Conservation (phyloP, 2,888 invertebrate genomes). For the Aphidoletes aphidimyza region DNA sequence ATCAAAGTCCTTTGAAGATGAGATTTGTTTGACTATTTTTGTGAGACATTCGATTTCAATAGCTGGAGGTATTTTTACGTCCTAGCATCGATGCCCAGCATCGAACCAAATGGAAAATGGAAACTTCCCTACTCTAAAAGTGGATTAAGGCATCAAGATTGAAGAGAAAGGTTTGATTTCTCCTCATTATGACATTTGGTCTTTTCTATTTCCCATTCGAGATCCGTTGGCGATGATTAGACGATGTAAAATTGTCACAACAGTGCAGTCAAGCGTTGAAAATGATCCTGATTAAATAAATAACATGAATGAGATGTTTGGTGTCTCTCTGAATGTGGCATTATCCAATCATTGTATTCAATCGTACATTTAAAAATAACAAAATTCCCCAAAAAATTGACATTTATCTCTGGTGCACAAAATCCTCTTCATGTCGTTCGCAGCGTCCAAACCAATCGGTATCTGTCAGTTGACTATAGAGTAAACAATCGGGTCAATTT, state of each 20-base stretch:
- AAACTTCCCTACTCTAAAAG: too few relatives aligned
- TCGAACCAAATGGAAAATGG: too few relatives aligned
- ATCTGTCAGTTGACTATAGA: not conserved
- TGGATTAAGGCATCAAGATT: not conserved
- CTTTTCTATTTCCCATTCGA: not conserved
- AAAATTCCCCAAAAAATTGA: not conserved
- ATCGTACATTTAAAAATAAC: too few relatives aligned
- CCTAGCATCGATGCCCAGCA: too few relatives aligned
- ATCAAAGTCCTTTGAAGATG: too few relatives aligned
- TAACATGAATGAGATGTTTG: not conserved
- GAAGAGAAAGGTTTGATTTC: not conserved
- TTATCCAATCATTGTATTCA: not conserved
- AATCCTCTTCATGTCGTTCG: not conserved
- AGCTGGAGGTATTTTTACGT: too few relatives aligned
- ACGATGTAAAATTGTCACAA: conserved; percentile 31
- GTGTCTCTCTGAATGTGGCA: not conserved
- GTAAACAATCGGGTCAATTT: not conserved
- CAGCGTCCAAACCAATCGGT: not conserved
- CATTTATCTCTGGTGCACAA: not conserved
- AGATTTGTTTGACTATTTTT: too few relatives aligned
- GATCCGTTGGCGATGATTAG: not conserved
- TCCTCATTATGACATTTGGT: not conserved
- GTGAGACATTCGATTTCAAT: too few relatives aligned
- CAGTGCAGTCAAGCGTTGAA: conserved; percentile 15
- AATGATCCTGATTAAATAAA: not conserved